These are phyloP conservation scores for Oxyruncus cristatus DNA, from an alignment of 2,113 vertebrate genomes.

Conservation along the genomic window DNA sequence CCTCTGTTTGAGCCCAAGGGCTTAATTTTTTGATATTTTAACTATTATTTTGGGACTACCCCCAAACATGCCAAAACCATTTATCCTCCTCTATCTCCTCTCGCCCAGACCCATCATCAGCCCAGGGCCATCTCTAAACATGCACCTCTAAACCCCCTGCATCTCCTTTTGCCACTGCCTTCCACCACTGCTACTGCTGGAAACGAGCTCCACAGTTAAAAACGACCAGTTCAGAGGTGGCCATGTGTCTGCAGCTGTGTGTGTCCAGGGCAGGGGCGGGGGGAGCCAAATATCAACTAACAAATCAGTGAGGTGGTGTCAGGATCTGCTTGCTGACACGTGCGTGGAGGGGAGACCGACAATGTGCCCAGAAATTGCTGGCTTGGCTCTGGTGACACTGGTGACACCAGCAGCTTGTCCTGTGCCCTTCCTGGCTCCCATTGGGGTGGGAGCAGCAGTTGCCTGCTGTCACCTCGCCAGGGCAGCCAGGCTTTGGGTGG, in stretches of 20 bases:
- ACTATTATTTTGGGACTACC: background rate
- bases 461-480: accelerated
- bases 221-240: background rate
- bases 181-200: background rate
- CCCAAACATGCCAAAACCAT: background rate
- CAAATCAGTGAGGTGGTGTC: background rate
- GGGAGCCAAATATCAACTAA: background rate
- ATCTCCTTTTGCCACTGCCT: background rate
- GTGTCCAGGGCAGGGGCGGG: background rate
- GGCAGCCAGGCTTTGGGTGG: background rate
- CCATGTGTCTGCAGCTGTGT: background rate
- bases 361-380: background rate
- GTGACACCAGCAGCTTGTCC: background rate
- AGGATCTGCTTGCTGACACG: background rate
- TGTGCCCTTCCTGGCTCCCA: background rate
- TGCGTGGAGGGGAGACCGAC: background rate
- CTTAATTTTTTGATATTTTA: background rate
- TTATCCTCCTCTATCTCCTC: background rate
- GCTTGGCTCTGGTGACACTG: background rate
- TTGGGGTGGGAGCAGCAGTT: background rate
- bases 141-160: background rate
- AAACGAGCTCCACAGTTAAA: background rate
- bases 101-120: background rate
- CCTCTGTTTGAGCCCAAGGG: background rate
- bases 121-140: background rate